Evolutionary conservation across 2,888 invertebrate species (phyloP).

Genomic region (Scaptomyza cyrtandrae): DNA sequence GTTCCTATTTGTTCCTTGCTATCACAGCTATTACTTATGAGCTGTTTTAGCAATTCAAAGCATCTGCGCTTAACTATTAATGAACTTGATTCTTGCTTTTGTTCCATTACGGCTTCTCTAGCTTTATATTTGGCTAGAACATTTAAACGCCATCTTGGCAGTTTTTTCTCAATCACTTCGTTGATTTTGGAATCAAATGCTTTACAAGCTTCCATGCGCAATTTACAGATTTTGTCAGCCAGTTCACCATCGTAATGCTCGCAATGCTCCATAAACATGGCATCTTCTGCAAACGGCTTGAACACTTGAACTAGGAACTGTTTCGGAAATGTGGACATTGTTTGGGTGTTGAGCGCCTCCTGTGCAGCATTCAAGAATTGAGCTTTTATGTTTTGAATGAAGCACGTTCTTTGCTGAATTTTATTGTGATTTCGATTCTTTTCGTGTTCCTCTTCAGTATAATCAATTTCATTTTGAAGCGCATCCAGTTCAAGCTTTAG

Average conservation of each 20-base stretch:
- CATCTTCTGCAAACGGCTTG: constrained; percentile 37
- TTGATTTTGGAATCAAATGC: neutral
- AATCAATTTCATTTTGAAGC: constrained; percentile 40
- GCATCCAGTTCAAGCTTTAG: constrained; percentile 39
- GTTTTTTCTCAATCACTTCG: constrained; percentile 8
- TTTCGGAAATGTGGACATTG: constrained; percentile 44
- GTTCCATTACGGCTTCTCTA: constrained; percentile 15
- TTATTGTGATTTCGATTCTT: constrained; percentile 1
- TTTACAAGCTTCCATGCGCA: constrained; percentile 13
- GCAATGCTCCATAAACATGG: constrained; percentile 32
- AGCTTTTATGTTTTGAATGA: constrained; percentile 33
- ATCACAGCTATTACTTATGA: constrained; percentile 10
- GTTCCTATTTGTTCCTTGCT: neutral
- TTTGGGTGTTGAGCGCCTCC: constrained; percentile 27
- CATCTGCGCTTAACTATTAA: constrained; percentile 41
- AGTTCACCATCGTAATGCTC: constrained; percentile 39
- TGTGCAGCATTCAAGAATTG: constrained; percentile 28
- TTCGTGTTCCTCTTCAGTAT: constrained; percentile 10
- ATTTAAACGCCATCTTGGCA: neutral
- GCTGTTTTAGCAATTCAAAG: constrained; percentile 39
- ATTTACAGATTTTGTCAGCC: constrained; percentile 19
- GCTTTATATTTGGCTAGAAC: constrained; percentile 45
- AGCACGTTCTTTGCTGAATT: constrained; percentile 1
- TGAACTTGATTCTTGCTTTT: neutral
- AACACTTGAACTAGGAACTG: constrained; percentile 46